Conservation (phyloP, 2,797 vertebrate species). For the Mormyrops attenuatus region DNA sequence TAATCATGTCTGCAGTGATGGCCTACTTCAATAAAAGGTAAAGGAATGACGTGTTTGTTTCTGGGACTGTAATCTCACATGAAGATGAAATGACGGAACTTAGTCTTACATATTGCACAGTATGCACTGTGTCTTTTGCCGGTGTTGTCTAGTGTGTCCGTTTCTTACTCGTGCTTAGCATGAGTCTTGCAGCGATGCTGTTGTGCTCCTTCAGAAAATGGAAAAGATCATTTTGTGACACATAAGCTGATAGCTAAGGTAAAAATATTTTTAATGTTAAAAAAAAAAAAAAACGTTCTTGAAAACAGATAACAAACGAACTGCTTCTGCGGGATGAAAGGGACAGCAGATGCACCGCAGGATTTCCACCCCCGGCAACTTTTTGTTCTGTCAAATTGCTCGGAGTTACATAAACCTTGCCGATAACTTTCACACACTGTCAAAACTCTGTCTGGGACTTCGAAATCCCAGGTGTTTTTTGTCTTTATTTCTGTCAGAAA, state of each 20-base stretch:
- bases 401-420: neutral
- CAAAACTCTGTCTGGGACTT: neutral
- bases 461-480: neutral
- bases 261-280: neutral
- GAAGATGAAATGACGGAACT: neutral
- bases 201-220: neutral
- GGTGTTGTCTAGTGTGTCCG: neutral
- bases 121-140: neutral
- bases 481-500: neutral
- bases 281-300: neutral
- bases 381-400: neutral
- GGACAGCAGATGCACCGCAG: neutral
- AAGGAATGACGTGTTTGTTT: conserved; percentile 8
- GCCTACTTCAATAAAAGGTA: conserved; percentile 11
- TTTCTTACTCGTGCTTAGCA: neutral
- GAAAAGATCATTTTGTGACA: neutral
- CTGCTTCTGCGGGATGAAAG: neutral
- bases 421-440: conserved; percentile 13
- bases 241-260: neutral
- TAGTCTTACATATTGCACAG: neutral
- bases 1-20: neutral
- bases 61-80: neutral
- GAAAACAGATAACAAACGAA: neutral
- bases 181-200: neutral
- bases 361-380: neutral